Evolutionary conservation across 2,888 invertebrate genomes (phyloP), one percentile per base, ranked within the genome.

Genomic region (Rotaria magnacalcarata): DNA sequence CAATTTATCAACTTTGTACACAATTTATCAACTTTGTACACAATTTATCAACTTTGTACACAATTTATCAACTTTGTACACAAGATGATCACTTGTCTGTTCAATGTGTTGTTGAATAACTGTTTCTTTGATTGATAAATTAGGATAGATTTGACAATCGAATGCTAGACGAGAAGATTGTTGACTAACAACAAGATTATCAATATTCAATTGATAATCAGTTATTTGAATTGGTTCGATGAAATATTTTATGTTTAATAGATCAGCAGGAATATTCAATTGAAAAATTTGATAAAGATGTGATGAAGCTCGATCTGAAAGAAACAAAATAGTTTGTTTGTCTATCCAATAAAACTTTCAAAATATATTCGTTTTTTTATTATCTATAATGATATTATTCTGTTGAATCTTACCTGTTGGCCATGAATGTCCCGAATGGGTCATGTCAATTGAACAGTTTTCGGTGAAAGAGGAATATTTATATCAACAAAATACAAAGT

Each of bases 161-260:
- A 60, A 60, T 27, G 60, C 60, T 3, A 60, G 8, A 14, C 60
- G 60, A 34, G 60, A 60, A n/a, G 60, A n/a, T 60, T 60, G 60
- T 27, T n/a, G 60, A 60, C 27, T 60, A 60, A 60, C 60, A 11
- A 60, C 11, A 27, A 60, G 27, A 60, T 60, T 60, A 60, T 60
- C 60, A 60, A 60, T 34, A 60, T 27, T 11, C 14, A 60, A 27
- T 60, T 27, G 60, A 27, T 27, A 60, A 24, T 60, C 60, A 60
- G n/a, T 60, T 27, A 60, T 60, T 60, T 75, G 75, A 75, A 75
- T 75, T 24, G 75, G 75, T 75, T 75, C 75, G 16, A 75, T 43
- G 16, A 75, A 75, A 75, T 16, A 0, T 41, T 41, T 43, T 0
- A 75, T 8, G 7, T 27, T 27, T 27, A 27, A 60, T n/a, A 14